Evolutionary conservation across 2,113 vertebrate species (phyloP).

Genomic region (Rhineura floridana): DNA sequence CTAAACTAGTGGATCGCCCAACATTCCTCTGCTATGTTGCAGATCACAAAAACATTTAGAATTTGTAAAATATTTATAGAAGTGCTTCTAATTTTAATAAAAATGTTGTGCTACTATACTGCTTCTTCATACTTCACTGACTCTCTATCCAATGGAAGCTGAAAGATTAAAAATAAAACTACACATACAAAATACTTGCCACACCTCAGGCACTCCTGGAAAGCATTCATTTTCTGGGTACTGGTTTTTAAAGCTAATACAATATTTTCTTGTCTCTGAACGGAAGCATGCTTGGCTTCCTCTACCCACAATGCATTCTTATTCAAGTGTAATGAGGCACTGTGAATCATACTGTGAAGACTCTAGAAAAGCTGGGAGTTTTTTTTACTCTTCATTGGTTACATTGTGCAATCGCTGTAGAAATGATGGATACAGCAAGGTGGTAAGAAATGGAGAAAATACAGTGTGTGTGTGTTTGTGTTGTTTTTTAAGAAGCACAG

Average conservation of each 20-base stretch:
- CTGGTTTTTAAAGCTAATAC: slow-evolving; percentile 24
- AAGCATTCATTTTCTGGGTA: slow-evolving; percentile 14
- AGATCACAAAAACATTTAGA: slow-evolving; percentile 22
- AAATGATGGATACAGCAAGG: slow-evolving; percentile 39
- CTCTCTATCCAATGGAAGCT: neutral
- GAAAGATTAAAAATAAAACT: slow-evolving; percentile 22
- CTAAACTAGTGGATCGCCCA: neutral
- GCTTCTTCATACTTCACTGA: neutral
- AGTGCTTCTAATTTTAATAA: slow-evolving; percentile 25
- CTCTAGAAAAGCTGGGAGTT: slow-evolving; percentile 8
- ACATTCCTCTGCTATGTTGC: neutral
- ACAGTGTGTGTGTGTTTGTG: neutral
- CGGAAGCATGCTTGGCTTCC: neutral
- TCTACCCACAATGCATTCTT: slow-evolving; percentile 34
- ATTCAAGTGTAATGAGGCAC: slow-evolving; percentile 50
- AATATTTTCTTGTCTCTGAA: slow-evolving; percentile 21
- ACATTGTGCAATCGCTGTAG: neutral
- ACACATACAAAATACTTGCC: neutral
- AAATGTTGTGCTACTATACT: neutral
- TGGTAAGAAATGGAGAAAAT: slow-evolving; percentile 36
- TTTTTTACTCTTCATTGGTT: neutral
- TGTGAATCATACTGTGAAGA: slow-evolving; percentile 35
- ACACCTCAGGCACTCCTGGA: neutral
- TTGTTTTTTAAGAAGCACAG: slow-evolving; percentile 16
- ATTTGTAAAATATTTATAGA: slow-evolving; percentile 2